Evolutionary conservation across 1,140 invertebrate genomes (phyloP).

Genomic region (Leptinotarsa undecemlineata): DNA sequence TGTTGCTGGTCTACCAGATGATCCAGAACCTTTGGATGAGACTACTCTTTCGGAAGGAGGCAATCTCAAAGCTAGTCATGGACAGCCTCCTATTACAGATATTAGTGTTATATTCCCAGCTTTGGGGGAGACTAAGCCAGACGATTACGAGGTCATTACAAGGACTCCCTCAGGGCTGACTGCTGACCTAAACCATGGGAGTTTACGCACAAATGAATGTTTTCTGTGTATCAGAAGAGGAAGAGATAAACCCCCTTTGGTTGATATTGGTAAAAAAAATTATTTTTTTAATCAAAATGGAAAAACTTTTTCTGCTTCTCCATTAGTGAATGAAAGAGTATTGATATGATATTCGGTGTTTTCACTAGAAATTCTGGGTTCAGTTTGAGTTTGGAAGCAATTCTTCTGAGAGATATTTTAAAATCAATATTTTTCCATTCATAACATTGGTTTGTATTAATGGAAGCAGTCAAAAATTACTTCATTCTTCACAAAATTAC

Average conservation of each 20-base stretch:
- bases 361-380: too few species aligned
- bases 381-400: too few species aligned
- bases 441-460: too few species aligned
- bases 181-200: slow-evolving; percentile 97
- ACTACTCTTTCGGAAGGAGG: slow-evolving; percentile 78
- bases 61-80: slow-evolving; percentile 71
- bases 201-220: slow-evolving; percentile 88
- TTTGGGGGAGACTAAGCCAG: slow-evolving; percentile 82
- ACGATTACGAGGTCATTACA: slow-evolving; percentile 81
- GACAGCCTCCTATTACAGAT: slow-evolving; percentile 93
- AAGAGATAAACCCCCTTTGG: slow-evolving; percentile 91
- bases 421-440: too few species aligned
- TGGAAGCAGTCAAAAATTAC: too few species aligned
- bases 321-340: too few species aligned
- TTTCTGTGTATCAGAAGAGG: slow-evolving; percentile 91
- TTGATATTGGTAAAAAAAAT: slow-evolving; percentile 86
- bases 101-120: slow-evolving; percentile 87
- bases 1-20: slow-evolving; percentile 88
- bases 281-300: not conserved
- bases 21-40: slow-evolving; percentile 79
- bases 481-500: too few species aligned
- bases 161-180: slow-evolving; percentile 81
- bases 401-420: too few species aligned
- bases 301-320: not conserved
- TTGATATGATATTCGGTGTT: too few species aligned